These are phyloP conservation scores for Canis aureus DNA, from an alignment of 2,113 vertebrate species.

Conservation along the genomic window DNA sequence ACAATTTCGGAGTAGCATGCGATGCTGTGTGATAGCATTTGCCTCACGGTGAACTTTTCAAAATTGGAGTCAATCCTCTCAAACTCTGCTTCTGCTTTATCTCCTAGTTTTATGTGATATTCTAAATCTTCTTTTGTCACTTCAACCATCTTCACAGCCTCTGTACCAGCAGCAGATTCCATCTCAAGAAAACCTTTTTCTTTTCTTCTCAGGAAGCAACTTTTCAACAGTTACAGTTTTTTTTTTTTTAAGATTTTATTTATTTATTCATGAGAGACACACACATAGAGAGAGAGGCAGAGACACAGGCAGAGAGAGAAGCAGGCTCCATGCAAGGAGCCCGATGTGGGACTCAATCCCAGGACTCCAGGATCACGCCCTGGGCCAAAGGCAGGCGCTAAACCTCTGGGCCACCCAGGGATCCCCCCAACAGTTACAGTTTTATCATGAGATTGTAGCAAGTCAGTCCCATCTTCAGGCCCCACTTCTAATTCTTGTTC, in stretches of 20 bases:
- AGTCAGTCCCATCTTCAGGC: not conserved
- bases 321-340: too few relatives aligned
- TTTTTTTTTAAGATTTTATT: too few relatives aligned
- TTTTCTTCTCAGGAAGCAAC: not conserved
- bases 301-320: too few relatives aligned
- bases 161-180: not conserved
- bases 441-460: not conserved
- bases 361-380: too few relatives aligned
- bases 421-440: not conserved
- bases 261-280: too few relatives aligned
- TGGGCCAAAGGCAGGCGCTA: too few relatives aligned
- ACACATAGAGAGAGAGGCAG: too few relatives aligned
- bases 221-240: not conserved
- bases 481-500: not conserved
- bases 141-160: not conserved
- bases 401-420: too few relatives aligned
- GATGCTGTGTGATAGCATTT: not conserved
- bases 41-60: not conserved
- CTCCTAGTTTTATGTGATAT: not conserved
- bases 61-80: not conserved
- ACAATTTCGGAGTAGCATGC: not conserved
- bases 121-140: not conserved
- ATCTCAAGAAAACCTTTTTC: not conserved
- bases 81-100: not conserved
- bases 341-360: too few relatives aligned